A percentile compares a stretch with the other conserved stretches of the same genome.
Conservation (phyloP, 2,797 vertebrate genomes). For the Manis javanica region DNA sequence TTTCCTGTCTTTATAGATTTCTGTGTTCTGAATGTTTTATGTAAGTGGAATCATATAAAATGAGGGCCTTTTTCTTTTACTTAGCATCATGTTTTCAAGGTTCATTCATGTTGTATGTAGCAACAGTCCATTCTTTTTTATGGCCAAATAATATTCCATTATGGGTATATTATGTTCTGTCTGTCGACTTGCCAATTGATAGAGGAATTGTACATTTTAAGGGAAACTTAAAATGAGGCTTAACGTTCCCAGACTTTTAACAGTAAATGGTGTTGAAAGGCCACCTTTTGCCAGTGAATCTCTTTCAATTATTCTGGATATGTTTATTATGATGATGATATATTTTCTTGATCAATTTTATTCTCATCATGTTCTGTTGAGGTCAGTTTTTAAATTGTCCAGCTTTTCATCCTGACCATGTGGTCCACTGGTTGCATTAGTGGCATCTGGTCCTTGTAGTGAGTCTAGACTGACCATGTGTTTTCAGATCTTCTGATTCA, state of each 20-base stretch:
- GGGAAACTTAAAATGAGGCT: not conserved
- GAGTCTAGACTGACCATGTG: not conserved
- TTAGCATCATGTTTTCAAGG: not conserved
- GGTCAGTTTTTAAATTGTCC: not conserved
- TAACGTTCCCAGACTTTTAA: conserved; percentile 15
- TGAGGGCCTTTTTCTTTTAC: conserved; percentile 10
- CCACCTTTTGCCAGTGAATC: not conserved
- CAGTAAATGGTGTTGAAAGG: not conserved
- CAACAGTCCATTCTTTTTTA: not conserved
- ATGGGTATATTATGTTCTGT: not conserved
- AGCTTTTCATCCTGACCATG: not conserved
- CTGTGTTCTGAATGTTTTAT: not conserved
- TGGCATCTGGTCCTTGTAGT: not conserved
- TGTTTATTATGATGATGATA: conserved; percentile 2
- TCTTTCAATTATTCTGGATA: not conserved
- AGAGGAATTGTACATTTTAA: not conserved
- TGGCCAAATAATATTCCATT: not conserved
- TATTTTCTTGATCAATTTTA: not conserved
- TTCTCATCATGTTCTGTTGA: not conserved
- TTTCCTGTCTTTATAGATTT: not conserved
- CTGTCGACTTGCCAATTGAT: not conserved
- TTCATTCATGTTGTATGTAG: not conserved
- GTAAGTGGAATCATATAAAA: not conserved
- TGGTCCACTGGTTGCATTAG: not conserved
- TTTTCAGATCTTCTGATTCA: not conserved